Conservation (phyloP, 37 sponge, comb jelly and placozoan species). For the Cliona cf. orientalis region DNA sequence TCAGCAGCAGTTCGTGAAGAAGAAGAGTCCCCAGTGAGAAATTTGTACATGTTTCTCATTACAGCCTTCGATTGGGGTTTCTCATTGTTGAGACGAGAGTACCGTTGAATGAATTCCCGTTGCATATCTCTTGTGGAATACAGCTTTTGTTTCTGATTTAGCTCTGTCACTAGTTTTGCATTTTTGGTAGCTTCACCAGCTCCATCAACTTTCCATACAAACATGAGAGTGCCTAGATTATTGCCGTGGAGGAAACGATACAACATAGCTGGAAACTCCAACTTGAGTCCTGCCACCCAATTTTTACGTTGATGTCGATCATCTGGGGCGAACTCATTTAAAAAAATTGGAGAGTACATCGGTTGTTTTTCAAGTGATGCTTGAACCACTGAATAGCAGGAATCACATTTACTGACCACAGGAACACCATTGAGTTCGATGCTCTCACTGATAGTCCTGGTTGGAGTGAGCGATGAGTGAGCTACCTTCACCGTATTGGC, state of each 20-base stretch:
- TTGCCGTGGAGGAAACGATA: slow-evolving; percentile 7
- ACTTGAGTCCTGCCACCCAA: background rate
- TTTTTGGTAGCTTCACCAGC: background rate
- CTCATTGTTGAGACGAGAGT: background rate
- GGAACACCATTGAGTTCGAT: background rate
- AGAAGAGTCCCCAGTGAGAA: slow-evolving; percentile 14
- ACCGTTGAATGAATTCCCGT: background rate
- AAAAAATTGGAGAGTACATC: background rate
- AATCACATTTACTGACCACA: background rate
- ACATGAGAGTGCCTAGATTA: slow-evolving; percentile 2
- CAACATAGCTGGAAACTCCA: background rate
- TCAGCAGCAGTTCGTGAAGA: background rate
- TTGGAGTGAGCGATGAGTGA: background rate
- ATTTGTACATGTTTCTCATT: slow-evolving; percentile 1
- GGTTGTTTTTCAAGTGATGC: background rate
- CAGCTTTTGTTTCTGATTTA: background rate
- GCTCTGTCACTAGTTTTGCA: background rate
- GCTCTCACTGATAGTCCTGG: slow-evolving; percentile 1
- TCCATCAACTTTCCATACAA: slow-evolving; percentile 2
- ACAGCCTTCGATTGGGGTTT: background rate
- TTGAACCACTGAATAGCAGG: background rate
- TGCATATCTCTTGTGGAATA: background rate
- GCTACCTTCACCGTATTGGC: background rate
- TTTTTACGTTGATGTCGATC: background rate
- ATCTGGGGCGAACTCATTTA: slow-evolving; percentile 5